Percentiles rank a stretch among this genome's conserved stretches.
phyloP scores from a whole-genome alignment of 1,140 invertebrate species.

The Paracyclopina nana region DNA sequence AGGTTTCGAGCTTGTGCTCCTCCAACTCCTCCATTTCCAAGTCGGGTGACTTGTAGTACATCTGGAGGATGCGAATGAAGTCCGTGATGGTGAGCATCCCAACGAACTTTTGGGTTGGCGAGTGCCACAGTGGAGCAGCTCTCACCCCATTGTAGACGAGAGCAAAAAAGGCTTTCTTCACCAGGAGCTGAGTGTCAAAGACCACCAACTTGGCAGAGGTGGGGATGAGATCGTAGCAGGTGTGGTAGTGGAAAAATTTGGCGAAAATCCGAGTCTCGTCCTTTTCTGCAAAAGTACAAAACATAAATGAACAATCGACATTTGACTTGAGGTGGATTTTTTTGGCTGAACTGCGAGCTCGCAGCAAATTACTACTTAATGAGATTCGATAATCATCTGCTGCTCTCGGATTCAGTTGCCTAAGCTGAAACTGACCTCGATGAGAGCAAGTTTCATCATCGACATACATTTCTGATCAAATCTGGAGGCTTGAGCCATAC shows the following conservation, averaged over 20 bases:
- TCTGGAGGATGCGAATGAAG: constrained; percentile 92
- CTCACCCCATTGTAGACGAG: constrained; percentile 76
- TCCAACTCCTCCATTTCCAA: constrained; percentile 88
- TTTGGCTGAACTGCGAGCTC: neutral
- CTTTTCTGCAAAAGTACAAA: constrained; percentile 54
- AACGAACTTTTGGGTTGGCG: constrained; percentile 63
- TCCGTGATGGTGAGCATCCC: constrained; percentile 99
- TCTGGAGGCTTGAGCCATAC: no score
- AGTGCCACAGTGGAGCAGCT: constrained; percentile 94
- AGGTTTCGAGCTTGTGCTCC: constrained; percentile 88
- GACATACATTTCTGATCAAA: neutral
- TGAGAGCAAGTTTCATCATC: neutral
- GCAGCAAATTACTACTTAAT: neutral
- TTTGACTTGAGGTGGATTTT: neutral
- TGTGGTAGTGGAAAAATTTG: constrained; percentile 98
- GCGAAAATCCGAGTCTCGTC: constrained; percentile 90
- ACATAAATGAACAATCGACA: constrained; percentile 1
- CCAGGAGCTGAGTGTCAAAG: constrained; percentile 94
- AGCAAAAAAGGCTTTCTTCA: constrained; percentile 97
- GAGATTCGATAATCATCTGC: neutral
- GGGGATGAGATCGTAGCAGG: constrained; percentile 97
- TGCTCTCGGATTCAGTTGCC: neutral
- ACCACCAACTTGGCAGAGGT: constrained; percentile 96
- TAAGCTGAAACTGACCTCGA: neutral
- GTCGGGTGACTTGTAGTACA: constrained; percentile 76